phyloP scores from a whole-genome alignment of 2,888 invertebrate genomes.

The Eristalis arbustorum region DNA sequence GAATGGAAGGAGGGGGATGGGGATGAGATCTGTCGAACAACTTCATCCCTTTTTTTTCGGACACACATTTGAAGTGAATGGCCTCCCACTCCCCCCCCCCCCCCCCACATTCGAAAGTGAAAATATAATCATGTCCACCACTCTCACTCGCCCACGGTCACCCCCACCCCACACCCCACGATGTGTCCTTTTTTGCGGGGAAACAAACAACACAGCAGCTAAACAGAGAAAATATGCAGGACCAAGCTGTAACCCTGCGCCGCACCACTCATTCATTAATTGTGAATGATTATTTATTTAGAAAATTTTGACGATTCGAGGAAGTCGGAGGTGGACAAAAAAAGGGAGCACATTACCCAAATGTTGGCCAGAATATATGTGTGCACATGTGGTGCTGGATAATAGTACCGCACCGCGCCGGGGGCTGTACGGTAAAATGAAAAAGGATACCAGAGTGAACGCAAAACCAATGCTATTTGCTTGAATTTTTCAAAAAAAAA shows the following conservation, averaged over 20 bases:
- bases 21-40: conserved; percentile 42
- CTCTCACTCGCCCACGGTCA: background rate
- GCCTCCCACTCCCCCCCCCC: conserved; percentile 12
- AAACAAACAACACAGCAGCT: conserved; percentile 7
- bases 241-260: conserved; percentile 18
- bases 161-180: background rate
- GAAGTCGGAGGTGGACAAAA: background rate
- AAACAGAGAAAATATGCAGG: conserved; percentile 34
- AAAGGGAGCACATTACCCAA: conserved; percentile 51
- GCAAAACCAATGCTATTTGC: conserved; percentile 61
- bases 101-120: no score
- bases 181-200: conserved; percentile 25
- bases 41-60: conserved; percentile 53
- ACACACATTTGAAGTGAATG: conserved; percentile 36
- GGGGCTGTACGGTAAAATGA: background rate
- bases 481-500: conserved; percentile 65
- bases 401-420: background rate
- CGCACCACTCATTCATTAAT: conserved; percentile 58
- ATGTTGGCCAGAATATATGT: background rate
- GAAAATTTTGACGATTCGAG: conserved; percentile 66
- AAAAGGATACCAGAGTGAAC: conserved; percentile 19
- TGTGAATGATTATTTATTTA: conserved; percentile 70
- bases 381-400: background rate
- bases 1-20: background rate
- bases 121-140: conserved; percentile 55